Evolutionary conservation across 2,888 invertebrate genomes (phyloP).

Genomic region (Agriopis leucophaearia): DNA sequence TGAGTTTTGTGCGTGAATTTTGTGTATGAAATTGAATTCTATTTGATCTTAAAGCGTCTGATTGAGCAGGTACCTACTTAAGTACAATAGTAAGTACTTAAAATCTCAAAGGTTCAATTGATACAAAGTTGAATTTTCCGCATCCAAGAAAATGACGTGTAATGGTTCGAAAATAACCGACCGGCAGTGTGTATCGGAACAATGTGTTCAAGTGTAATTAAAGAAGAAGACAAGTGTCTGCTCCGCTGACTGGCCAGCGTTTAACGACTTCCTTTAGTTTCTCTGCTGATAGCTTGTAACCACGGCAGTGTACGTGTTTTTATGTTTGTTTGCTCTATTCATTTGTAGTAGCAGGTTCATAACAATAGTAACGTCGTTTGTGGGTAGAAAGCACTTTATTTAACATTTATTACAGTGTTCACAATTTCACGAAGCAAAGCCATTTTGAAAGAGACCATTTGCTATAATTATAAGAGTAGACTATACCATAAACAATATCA

Average conservation of each 20-base stretch:
- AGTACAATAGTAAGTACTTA: background rate
- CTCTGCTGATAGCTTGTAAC: slow-evolving; percentile 7
- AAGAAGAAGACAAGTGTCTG: background rate
- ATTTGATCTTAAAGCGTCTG: too few species aligned
- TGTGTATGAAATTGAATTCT: background rate
- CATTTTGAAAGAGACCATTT: too few species aligned
- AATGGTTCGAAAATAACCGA: slow-evolving; percentile 27
- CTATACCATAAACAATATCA: too few species aligned
- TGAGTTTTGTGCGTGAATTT: background rate
- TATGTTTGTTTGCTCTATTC: too few species aligned
- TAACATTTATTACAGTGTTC: too few species aligned
- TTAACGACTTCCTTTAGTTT: slow-evolving; percentile 19
- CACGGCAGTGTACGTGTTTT: background rate
- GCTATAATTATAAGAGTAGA: too few species aligned
- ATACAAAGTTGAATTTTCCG: background rate
- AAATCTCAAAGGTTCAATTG: background rate
- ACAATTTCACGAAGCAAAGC: too few species aligned
- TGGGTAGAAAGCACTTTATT: too few species aligned
- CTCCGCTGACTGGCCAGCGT: background rate
- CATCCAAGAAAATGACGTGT: background rate
- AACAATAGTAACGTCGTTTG: too few species aligned
- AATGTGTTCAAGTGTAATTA: slow-evolving; percentile 15
- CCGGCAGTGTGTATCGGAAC: slow-evolving; percentile 38
- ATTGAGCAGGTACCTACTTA: too few species aligned
- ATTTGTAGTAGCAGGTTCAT: too few species aligned